These are phyloP conservation scores for Erpobdella octoculata DNA, from an alignment of 2,888 invertebrate species.

Conservation along the genomic window DNA sequence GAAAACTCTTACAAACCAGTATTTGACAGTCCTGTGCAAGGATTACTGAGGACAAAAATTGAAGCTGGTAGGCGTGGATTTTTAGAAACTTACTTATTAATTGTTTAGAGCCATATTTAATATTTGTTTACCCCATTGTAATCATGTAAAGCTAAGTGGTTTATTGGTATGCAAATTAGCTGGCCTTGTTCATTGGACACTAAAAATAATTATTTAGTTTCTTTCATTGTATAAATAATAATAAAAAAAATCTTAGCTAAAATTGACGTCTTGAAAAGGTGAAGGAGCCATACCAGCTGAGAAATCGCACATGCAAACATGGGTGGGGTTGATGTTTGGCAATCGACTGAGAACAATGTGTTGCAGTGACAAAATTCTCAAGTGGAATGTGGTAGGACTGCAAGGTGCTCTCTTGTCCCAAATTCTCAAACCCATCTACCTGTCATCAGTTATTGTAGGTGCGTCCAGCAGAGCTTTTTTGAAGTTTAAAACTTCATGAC, in stretches of 20 bases:
- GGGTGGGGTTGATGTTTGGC: slow-evolving; percentile 29
- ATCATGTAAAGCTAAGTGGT: no score
- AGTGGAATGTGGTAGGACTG: slow-evolving; percentile 47
- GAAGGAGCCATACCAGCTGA: slow-evolving; percentile 30
- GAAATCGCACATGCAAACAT: slow-evolving; percentile 14
- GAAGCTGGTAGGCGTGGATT: slow-evolving; percentile 25
- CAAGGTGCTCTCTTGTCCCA: slow-evolving; percentile 45
- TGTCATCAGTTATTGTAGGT: slow-evolving; percentile 45
- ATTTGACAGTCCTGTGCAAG: slow-evolving; percentile 17
- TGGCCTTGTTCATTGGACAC: no score
- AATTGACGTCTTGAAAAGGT: slow-evolving; percentile 8
- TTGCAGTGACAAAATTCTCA: slow-evolving; percentile 46
- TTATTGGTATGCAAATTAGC: no score
- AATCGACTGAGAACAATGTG: slow-evolving; percentile 40
- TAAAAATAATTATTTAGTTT: no score
- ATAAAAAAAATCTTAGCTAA: no score
- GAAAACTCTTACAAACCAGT: not conserved
- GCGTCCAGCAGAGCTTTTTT: not conserved
- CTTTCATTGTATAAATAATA: no score
- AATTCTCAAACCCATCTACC: slow-evolving; percentile 43
- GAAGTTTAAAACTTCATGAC: not conserved
- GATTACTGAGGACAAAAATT: slow-evolving; percentile 30
- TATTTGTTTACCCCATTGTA: not conserved
- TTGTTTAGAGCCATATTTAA: not conserved
- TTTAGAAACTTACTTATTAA: not conserved